These are phyloP conservation scores for Hetaerina americana DNA, from an alignment of 1,140 invertebrate species.

Conservation along the genomic window DNA sequence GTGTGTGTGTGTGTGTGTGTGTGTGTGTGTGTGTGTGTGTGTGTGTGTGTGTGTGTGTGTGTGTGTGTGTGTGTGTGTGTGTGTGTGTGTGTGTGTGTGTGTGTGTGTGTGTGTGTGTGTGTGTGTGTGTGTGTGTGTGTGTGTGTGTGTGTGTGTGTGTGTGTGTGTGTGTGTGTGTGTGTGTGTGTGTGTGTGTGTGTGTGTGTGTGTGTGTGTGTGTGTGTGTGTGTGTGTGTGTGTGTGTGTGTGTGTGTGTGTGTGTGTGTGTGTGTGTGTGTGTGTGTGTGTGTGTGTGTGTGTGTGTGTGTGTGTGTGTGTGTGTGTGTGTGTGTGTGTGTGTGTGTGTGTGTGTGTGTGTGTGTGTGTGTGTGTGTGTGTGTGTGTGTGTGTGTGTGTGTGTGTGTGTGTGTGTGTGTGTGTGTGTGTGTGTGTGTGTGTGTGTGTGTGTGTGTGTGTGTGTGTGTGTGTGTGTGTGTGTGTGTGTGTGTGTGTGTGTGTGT, in stretches of 20 bases:
- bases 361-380: constrained; percentile 11
- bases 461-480: constrained; percentile 11
- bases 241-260: constrained; percentile 11
- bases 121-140: constrained; percentile 16
- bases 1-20: no score
- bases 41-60: no score
- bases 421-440: constrained; percentile 11
- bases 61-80: constrained; percentile 16
- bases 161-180: constrained; percentile 17
- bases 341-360: constrained; percentile 11
- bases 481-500: constrained; percentile 11
- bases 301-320: constrained; percentile 11
- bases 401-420: constrained; percentile 11
- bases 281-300: constrained; percentile 11
- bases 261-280: constrained; percentile 11
- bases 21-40: no score
- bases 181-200: constrained; percentile 16
- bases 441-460: constrained; percentile 11
- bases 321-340: constrained; percentile 11
- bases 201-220: constrained; percentile 16
- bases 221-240: constrained; percentile 22
- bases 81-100: constrained; percentile 16
- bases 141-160: constrained; percentile 17
- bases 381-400: constrained; percentile 11
- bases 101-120: constrained; percentile 17